These are phyloP conservation scores for Sphaerolaimus hirsutus DNA, from an alignment of 2,888 invertebrate species.

Conservation along the genomic window DNA sequence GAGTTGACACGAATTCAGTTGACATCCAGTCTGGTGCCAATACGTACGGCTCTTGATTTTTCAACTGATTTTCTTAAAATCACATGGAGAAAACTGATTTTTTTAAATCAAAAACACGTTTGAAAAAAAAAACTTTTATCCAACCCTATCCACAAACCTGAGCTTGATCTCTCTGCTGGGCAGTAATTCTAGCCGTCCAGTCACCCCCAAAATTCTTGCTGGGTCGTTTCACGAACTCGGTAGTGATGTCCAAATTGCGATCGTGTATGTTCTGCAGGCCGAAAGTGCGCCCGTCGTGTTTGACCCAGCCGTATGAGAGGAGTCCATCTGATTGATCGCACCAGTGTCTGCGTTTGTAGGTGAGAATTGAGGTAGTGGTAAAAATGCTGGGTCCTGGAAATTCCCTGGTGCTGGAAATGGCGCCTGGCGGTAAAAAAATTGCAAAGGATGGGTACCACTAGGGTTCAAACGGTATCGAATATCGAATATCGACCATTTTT, in stretches of 20 bases:
- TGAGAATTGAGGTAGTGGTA: too few relatives aligned
- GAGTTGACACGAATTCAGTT: too few relatives aligned
- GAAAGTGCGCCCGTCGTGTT: slow-evolving; percentile 73
- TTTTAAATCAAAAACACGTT: neutral
- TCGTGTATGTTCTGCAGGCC: slow-evolving; percentile 72
- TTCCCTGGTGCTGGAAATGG: too few relatives aligned
- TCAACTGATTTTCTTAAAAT: too few relatives aligned
- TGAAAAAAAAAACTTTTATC: neutral
- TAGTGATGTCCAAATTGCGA: slow-evolving; percentile 45
- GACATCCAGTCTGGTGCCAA: too few relatives aligned
- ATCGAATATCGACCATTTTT: too few relatives aligned
- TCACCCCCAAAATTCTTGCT: slow-evolving; percentile 63
- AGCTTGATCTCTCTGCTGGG: slow-evolving; percentile 33
- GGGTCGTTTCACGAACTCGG: slow-evolving; percentile 61
- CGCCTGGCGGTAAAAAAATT: too few relatives aligned
- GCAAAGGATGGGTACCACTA: too few relatives aligned
- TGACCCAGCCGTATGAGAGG: slow-evolving; percentile 59
- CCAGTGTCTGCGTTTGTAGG: slow-evolving; percentile 58
- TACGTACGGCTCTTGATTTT: too few relatives aligned
- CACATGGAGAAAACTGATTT: too few relatives aligned
- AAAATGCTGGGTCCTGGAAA: too few relatives aligned
- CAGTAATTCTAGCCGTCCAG: slow-evolving; percentile 62
- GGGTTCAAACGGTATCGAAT: too few relatives aligned
- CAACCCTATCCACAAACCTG: neutral
- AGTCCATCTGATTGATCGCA: slow-evolving; percentile 65